Base-by-base conservation (phyloP, 2,113 vertebrate species). In the Hiodon alosoides region DNA sequence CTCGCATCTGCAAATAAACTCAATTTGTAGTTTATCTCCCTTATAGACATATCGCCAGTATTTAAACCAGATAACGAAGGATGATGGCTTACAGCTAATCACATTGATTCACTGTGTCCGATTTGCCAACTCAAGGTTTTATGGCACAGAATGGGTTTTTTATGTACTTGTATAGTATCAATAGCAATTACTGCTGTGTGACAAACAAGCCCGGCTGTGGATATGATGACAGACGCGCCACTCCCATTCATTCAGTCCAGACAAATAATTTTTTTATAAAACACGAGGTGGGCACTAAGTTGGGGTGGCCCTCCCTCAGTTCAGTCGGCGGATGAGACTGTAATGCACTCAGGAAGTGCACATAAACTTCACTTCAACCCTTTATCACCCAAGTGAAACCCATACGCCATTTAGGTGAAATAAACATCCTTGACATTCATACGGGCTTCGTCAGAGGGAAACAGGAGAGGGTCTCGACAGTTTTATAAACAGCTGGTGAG, bases 331-430 rank as follows among this genome's bases (percentile, higher is more conserved):
- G 78, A 81, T 77, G 67, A 78, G 62, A 76, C 78, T 80, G 78
- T 78, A 83, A 83, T 84, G 61, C 80, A 84, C 80, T 84, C 80
- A 84, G 79, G 70, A 81, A 60, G 57, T 67, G 68, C 77, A 74
- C 72, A 80, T 83, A 80, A 81, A 80, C 72, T 80, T 81, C 77
- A 69, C 73, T 77, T 70, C 61, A 59, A 8, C 72, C 64, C 79
- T 83, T 82, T 81, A 84, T 77, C 68, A 78, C 75, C 47, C 57
- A 31, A 60, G 51, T 78, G 73, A 71, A 69, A 62, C 57, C 48
- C 50, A 53, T 69, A 69, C 74, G 73, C 62, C 61, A 71, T 65
- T 59, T 66, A 70, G 72, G 77, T 80, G 65, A 81, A 76, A 83
- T 84, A 79, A 82, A 80, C 75, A 77, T 76, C 79, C 69, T 51